A percentile compares a stretch with the other conserved stretches of the same genome.
Evolutionary conservation across 2,888 invertebrate species (phyloP).

Genomic region (Tridacna crocea): DNA sequence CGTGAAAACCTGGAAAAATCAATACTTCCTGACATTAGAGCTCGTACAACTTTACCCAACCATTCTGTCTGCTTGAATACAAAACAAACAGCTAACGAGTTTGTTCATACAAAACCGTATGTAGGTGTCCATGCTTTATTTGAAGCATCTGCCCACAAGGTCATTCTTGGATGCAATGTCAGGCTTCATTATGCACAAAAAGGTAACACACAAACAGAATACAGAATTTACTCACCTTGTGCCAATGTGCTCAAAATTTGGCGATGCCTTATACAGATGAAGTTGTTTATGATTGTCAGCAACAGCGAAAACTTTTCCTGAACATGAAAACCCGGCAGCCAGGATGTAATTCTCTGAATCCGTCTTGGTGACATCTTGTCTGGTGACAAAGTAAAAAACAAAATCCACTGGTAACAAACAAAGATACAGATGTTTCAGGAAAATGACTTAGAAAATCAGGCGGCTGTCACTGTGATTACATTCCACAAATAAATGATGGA

Average conservation of each 20-base stretch:
- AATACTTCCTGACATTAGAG: constrained; percentile 49
- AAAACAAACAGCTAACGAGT: constrained; percentile 17
- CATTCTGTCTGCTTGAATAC: constrained; percentile 11
- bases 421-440: constrained; percentile 2
- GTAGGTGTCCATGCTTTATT: neutral
- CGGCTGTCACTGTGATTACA: constrained; percentile 33
- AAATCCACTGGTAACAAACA: constrained; percentile 17
- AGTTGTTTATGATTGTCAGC: constrained; percentile 79
- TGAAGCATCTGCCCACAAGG: too few relatives aligned
- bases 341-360: constrained; percentile 64
- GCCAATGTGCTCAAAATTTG: constrained; percentile 40
- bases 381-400: constrained; percentile 38
- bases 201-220: too few relatives aligned
- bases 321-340: constrained; percentile 71
- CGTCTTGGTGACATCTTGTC: constrained; percentile 41
- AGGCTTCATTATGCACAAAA: too few relatives aligned
- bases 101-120: neutral
- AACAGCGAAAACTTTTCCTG: constrained; percentile 73
- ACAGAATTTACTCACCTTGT: constrained; percentile 40
- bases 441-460: constrained; percentile 7
- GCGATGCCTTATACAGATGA: constrained; percentile 64
- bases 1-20: constrained; percentile 43
- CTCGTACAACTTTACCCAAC: constrained; percentile 24
- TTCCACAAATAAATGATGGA: constrained; percentile 46
- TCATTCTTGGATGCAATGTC: too few relatives aligned